phyloP scores from a whole-genome alignment of 2,888 invertebrate species.

The Drosophila ezoana region DNA sequence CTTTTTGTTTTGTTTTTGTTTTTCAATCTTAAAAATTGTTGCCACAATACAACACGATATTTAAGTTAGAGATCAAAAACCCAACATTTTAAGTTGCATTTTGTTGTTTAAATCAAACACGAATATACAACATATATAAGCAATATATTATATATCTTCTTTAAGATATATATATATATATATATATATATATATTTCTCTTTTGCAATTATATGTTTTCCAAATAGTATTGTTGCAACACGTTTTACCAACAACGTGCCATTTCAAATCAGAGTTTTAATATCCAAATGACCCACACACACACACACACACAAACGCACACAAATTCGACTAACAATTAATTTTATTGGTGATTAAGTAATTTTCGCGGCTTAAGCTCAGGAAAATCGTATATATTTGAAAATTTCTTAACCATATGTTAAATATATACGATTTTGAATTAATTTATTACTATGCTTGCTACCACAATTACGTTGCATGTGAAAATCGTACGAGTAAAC shows the following conservation, averaged over 20 bases:
- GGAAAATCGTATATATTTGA: slow-evolving; percentile 45
- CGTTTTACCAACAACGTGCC: slow-evolving; percentile 33
- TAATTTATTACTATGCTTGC: slow-evolving; percentile 15
- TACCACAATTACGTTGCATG: slow-evolving; percentile 34
- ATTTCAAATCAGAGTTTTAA: slow-evolving; percentile 57
- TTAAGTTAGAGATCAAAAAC: slow-evolving; percentile 24
- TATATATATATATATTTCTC: background rate
- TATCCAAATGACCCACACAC: background rate
- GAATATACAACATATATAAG: background rate
- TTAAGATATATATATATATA: background rate
- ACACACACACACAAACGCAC: background rate
- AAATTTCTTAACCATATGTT: background rate
- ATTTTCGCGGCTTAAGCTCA: slow-evolving; percentile 48
- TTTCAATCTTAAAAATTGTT: slow-evolving; percentile 4
- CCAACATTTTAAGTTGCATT: slow-evolving; percentile 21
- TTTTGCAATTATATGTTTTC: slow-evolving; percentile 6
- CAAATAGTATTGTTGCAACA: background rate
- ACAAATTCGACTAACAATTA: background rate
- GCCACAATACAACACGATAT: background rate
- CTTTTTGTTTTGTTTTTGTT: background rate
- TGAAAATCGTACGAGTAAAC: slow-evolving; percentile 62
- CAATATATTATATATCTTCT: background rate
- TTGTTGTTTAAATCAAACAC: slow-evolving; percentile 5
- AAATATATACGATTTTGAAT: slow-evolving; percentile 42
- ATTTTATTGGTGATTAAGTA: slow-evolving; percentile 48